phyloP scores from a whole-genome alignment of 2,113 vertebrate genomes.

The Oncorhynchus keta region DNA sequence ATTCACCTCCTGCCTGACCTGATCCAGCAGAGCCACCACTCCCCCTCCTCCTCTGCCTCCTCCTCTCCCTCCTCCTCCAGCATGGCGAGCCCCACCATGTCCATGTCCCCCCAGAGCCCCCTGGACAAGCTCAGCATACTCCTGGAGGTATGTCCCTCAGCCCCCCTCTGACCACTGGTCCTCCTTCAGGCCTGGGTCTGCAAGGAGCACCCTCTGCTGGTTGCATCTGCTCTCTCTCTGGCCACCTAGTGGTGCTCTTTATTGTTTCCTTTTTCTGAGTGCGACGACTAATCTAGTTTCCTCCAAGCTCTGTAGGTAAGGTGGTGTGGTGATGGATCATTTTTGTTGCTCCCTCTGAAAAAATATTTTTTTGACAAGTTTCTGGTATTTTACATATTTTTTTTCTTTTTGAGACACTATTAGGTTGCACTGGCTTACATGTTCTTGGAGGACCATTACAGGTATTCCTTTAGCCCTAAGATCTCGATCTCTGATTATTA shows the following conservation, averaged over 20 bases:
- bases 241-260: conserved; percentile 66
- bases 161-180: not conserved
- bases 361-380: not conserved
- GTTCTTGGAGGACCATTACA: not conserved
- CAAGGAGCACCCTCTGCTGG: conserved; percentile 83
- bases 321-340: not conserved
- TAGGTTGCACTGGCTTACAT: not conserved
- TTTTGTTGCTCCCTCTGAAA: not conserved
- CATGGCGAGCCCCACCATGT: conserved; percentile 83
- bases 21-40: conserved; percentile 99
- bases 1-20: conserved; percentile 99
- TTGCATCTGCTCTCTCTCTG: conserved; percentile 51
- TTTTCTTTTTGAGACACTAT: not conserved
- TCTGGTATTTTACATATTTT: not conserved
- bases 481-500: too few relatives aligned
- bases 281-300: conserved; percentile 65
- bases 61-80: conserved; percentile 95
- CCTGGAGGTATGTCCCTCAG: conserved; percentile 90
- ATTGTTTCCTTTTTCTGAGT: not conserved
- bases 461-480: too few relatives aligned
- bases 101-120: conserved; percentile 96
- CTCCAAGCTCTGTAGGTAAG: conserved; percentile 61
- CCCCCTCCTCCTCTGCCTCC: conserved; percentile 85
- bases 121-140: conserved; percentile 91
- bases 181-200: not conserved